These are phyloP conservation scores for Corythornis madagascariensis DNA, from an alignment of 2,113 vertebrate genomes.

Conservation along the genomic window DNA sequence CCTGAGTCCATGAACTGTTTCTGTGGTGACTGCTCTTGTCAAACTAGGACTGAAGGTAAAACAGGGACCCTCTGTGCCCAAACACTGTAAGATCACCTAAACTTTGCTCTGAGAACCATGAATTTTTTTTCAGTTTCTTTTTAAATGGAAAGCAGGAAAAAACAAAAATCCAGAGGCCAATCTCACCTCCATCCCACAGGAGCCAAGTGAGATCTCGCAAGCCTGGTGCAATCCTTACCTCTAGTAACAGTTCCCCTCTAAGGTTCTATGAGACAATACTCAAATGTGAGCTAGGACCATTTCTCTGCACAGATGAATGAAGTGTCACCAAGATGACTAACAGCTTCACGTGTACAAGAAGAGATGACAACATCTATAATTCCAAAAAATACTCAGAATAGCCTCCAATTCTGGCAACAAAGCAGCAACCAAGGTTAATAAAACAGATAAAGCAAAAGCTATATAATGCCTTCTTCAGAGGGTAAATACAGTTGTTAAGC, in stretches of 20 bases:
- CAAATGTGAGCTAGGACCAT: background rate
- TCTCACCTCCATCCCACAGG: background rate
- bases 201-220: background rate
- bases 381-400: background rate
- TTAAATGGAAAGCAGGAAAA: background rate
- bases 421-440: background rate
- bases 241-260: background rate
- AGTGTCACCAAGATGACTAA: background rate
- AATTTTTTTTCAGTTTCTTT: background rate
- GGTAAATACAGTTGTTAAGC: background rate
- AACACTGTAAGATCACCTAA: background rate
- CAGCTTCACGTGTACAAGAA: background rate
- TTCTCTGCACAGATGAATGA: background rate
- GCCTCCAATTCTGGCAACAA: background rate
- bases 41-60: background rate
- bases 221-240: background rate
- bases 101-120: background rate
- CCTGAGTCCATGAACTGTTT: fast-evolving
- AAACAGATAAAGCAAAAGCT: background rate
- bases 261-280: background rate
- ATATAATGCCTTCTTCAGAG: background rate
- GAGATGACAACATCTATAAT: background rate
- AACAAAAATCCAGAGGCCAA: background rate
- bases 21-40: background rate
- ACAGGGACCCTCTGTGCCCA: background rate